Evolutionary conservation across 1,140 invertebrate genomes (phyloP), one percentile per base, ranked within the genome.

Genomic region (Brachystomella parvula): DNA sequence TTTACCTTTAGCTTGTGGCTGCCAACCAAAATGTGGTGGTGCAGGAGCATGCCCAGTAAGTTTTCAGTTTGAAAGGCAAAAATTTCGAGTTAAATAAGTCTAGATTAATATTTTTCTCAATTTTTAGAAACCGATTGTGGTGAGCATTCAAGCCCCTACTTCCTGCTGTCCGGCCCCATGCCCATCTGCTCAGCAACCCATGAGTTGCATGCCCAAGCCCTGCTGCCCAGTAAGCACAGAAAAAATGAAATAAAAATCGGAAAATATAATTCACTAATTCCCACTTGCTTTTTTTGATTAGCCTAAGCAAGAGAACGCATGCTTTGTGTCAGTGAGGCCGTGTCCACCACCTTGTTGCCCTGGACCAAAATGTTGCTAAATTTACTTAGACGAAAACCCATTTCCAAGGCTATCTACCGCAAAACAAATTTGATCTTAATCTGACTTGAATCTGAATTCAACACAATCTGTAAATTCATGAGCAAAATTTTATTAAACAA

Each of bases 211-310:
- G 49, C 49, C 49, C 9, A 53, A 53, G 21, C 49, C 49, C 6
- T 53, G 49, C 24, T 53, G 49, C 24, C 49, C 49, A 26, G 49
- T 53, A 39, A 39, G n/a, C n/a, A n/a, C n/a, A n/a, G n/a, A n/a
- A n/a, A n/a, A n/a, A n/a, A n/a, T n/a, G 35, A 53, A 19, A 24
- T 24, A 19, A 24, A 53, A 15, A 6, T 24, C 21, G 9, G 9
- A 17, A 53, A 15, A 15, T 53, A 12, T 53, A 6, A 17, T 53
- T 6, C 12, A 26, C 21, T 6, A 15, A 26, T 17, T 15, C 3
- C 24, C 49, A 53, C 24, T 53, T 19, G 6, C 9, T 53, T 53
- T 53, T n/a, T 44, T 44, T 44, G 9, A 44, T 6, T 24, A 53
- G 49, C 49, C 49, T 6, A 53, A 26, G 49, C 49, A 53, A 24